Conservation (phyloP, 1,140 invertebrate genomes). For the Atta texana region DNA sequence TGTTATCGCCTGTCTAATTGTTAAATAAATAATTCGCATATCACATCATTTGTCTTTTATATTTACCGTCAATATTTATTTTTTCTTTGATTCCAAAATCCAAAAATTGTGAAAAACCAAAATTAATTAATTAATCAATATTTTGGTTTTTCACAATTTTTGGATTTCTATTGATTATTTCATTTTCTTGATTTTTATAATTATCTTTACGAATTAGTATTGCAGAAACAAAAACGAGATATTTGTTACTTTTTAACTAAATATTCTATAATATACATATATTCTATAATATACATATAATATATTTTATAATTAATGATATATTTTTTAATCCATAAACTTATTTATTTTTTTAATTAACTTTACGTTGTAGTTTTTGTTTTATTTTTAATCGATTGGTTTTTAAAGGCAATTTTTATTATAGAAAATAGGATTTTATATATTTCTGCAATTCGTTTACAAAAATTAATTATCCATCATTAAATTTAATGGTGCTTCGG, state of each 20-base stretch:
- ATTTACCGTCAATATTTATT: constrained; percentile 43
- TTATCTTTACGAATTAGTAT: not conserved
- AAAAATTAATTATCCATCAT: constrained; percentile 70
- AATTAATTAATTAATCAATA: too few species aligned
- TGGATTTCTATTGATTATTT: not conserved
- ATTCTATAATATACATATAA: not conserved
- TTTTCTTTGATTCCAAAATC: not conserved
- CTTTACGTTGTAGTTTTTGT: not conserved
- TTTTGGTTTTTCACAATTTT: not conserved
- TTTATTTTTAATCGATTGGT: not conserved
- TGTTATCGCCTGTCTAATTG: constrained; percentile 75
- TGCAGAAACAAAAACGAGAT: not conserved
- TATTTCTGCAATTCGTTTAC: constrained; percentile 61
- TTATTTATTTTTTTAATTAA: constrained; percentile 3
- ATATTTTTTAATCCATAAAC: not conserved
- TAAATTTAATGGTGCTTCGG: constrained; percentile 68
- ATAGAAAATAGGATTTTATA: constrained; percentile 64
- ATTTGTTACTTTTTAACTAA: not conserved
- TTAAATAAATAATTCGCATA: constrained; percentile 78
- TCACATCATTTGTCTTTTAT: constrained; percentile 48
- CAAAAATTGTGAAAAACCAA: too few species aligned
- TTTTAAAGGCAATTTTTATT: not conserved
- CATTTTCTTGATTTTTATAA: not conserved
- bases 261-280: constrained; percentile 3
- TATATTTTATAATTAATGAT: constrained; percentile 11